Evolutionary conservation across 2,113 vertebrate species (phyloP).

Genomic region (Solea senegalensis): DNA sequence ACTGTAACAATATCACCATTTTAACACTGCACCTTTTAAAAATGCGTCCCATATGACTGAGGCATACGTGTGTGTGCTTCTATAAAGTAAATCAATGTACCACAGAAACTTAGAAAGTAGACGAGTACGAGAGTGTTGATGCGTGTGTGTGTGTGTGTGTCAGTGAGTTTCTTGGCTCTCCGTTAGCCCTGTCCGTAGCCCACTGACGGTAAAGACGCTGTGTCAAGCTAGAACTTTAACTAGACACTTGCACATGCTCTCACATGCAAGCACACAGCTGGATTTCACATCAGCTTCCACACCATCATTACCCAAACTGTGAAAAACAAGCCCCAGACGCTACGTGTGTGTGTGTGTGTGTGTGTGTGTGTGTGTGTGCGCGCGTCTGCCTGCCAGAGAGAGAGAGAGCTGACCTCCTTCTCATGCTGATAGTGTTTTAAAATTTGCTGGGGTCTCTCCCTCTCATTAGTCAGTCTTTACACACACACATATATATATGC

Average conservation of each 20-base stretch:
- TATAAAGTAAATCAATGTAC: background rate
- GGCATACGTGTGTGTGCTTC: background rate
- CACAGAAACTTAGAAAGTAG: slow-evolving; percentile 10
- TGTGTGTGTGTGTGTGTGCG: slow-evolving; percentile 31
- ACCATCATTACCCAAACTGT: slow-evolving; percentile 77
- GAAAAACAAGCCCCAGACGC: slow-evolving; percentile 79
- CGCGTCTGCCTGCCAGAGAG: slow-evolving; percentile 33
- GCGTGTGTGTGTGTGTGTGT: background rate
- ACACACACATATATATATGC: background rate
- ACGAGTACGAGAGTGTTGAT: background rate
- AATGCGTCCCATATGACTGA: background rate
- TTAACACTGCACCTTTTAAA: background rate
- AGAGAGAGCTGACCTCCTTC: slow-evolving; percentile 43
- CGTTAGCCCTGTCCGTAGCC: slow-evolving; percentile 10
- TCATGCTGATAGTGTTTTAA: slow-evolving; percentile 43
- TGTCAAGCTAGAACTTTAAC: slow-evolving; percentile 41
- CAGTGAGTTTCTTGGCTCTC: slow-evolving; percentile 2
- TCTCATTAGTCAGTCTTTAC: slow-evolving; percentile 41
- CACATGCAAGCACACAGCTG: slow-evolving; percentile 70
- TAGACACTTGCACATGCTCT: slow-evolving; percentile 41
- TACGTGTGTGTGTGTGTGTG: slow-evolving; percentile 28
- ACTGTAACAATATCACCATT: background rate
- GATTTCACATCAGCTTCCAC: slow-evolving; percentile 75
- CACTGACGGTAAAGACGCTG: slow-evolving; percentile 41
- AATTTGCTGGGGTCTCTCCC: slow-evolving; percentile 34